Base-by-base conservation (phyloP, 2,888 invertebrate genomes). In the Diaprepes abbreviatus region DNA sequence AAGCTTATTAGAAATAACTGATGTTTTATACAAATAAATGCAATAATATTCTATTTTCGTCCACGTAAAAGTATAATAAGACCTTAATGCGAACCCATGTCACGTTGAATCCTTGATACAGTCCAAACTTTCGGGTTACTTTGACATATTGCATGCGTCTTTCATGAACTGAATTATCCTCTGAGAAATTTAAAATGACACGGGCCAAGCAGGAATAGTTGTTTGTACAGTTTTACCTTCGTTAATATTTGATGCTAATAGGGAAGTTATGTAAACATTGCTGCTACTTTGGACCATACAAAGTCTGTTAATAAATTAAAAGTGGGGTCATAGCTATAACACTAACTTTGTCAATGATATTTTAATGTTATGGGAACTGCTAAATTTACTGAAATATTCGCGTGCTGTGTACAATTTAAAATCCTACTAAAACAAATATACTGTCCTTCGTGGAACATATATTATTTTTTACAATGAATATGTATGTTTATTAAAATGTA, bases 151-250 rank as follows among this genome's bases (percentile, higher is more conserved):
- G 67, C 67, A 71, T 71, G 58, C 71, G 71, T 71, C 71, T 71
- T 71, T 71, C 65, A 71, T 68, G 71, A 68, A 45, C 59, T 38
- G 59, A 71, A 67, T 71, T 71, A 67, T 65, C 68, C 67, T 71
- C 67, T 35, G 68, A 68, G 64, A 71, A 71, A 67, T 71, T 71
- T 68, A 71, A 71, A 71, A 71, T 71, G 71, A 71, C 71, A 67
- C 65, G 54, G 64, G 64, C 59, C 64, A 36, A 38, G 60, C 43
- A 19, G n/a, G 35, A 57, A 71, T 66, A 66, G 64, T 67, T 71
- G 71, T 67, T 63, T 71, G 68, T 67, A 65, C 67, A 64, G 64
- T 67, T 71, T 65, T 54, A 64, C 71, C 71, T 64, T 59, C 50
- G 57, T 71, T 59, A 71, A 71, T 71, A 58, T 67, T 71, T 67